Evolutionary conservation across 2,797 vertebrate species (phyloP), one percentile per base, ranked within the genome.

Genomic region (Melanotaenia maccullochi): DNA sequence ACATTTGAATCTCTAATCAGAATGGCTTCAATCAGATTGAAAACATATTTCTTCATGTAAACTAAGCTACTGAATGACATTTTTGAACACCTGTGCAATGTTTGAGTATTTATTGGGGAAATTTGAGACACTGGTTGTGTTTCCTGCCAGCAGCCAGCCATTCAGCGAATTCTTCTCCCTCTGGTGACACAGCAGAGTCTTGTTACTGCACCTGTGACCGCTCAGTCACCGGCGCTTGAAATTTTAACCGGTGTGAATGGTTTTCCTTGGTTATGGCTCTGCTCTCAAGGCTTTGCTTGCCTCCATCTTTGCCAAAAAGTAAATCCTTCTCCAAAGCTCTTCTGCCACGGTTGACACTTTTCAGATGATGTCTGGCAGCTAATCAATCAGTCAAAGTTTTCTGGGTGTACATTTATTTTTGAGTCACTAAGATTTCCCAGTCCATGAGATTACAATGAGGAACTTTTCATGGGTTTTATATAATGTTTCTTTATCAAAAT

Each of bases 161-260:
- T 47, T 40, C 49, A 62, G 63, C 1, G 28, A 65, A 56, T 78
- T 79, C 59, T 49, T 73, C 35, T 82, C 40, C 59, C 36, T 78
- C 75, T 65, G 62, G 56, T 76, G 66, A 82, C 73, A 72, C 57
- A 40, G 49, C 59, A 73, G 82, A 70, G 72, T 90, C 86, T 63
- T 66, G 81, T 90, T 89, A 87, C 90, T 28, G 30, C 71, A 44
- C 57, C 64, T 52, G 66, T 71, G 72, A 76, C 52, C 65, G 36
- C 73, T 76, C 75, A 49, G 73, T 84, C 81, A 84, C 73, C 47
- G 76, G 16, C 75, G 74, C 65, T 93, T 89, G 93, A 94, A 94
- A 92, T 93, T 94, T 66, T 93, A 93, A 94, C 83, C 77, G 79
- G 68, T 4, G 57, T 65, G 73, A 65, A 42, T 40, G 14, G 32